phyloP scores from a whole-genome alignment of 1,140 invertebrate genomes.

The Drosophila dunni region DNA sequence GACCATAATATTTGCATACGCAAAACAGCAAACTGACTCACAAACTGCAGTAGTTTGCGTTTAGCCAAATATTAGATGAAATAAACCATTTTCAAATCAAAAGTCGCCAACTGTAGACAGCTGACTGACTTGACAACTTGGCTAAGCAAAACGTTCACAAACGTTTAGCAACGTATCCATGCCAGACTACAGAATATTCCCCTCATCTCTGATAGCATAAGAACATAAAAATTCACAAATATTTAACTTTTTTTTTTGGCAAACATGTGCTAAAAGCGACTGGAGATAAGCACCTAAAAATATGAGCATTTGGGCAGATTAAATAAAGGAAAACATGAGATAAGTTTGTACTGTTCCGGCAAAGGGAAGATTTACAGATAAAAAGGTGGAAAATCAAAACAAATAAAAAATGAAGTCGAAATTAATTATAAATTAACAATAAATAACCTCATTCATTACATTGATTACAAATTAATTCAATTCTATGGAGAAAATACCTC shows the following conservation, averaged over 20 bases:
- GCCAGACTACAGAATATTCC: not conserved
- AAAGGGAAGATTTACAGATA: too few species aligned
- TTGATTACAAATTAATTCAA: not conserved
- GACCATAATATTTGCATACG: constrained; percentile 46
- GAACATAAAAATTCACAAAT: constrained; percentile 35
- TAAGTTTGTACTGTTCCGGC: not conserved
- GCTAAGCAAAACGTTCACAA: not conserved
- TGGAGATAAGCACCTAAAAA: constrained; percentile 27
- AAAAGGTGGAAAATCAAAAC: too few species aligned
- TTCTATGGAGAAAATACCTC: not conserved
- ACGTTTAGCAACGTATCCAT: constrained; percentile 1
- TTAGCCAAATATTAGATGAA: constrained; percentile 21
- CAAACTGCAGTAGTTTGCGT: constrained; percentile 41
- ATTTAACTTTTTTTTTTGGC: constrained; percentile 36
- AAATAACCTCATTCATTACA: too few species aligned
- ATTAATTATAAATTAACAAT: too few species aligned
- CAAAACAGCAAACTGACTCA: constrained; percentile 41
- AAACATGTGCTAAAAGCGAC: constrained; percentile 34
- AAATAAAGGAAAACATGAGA: constrained; percentile 15
- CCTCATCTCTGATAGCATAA: constrained; percentile 25
- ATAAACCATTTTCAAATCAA: constrained; percentile 41
- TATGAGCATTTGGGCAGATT: constrained; percentile 6
- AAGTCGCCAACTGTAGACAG: constrained; percentile 10
- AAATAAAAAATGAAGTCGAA: too few species aligned
- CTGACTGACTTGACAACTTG: not conserved